These are phyloP conservation scores for Dromiciops gliroides DNA, from an alignment of 2,113 vertebrate species.

Conservation along the genomic window DNA sequence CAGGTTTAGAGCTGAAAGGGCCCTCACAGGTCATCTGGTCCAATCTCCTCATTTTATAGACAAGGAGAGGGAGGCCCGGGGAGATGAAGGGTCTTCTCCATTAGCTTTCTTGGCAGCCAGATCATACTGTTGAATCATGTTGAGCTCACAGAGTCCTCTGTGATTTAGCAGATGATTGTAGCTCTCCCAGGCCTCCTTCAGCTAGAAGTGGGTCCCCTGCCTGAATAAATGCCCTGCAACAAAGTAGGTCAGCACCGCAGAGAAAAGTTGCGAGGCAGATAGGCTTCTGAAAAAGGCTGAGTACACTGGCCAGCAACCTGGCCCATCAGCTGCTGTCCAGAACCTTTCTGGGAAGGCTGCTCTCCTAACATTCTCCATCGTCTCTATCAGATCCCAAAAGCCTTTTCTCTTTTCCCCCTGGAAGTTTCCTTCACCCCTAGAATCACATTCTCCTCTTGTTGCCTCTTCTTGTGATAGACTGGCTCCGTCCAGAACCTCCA, in stretches of 20 bases:
- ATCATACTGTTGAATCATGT: neutral
- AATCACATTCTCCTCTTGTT: neutral
- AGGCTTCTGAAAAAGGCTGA: neutral
- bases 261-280: neutral
- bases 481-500: neutral
- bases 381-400: neutral
- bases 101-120: neutral
- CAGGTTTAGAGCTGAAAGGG: neutral
- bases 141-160: neutral
- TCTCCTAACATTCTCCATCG: neutral
- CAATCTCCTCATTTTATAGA: constrained; percentile 19
- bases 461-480: neutral
- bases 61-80: neutral
- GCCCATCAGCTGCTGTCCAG: neutral
- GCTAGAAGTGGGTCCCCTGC: neutral
- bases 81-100: neutral
- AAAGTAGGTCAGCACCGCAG: neutral
- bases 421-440: neutral
- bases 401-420: neutral
- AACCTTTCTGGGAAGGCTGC: neutral
- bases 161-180: neutral
- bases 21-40: neutral
- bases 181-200: neutral
- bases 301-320: neutral
- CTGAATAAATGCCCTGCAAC: neutral